phyloP scores from a whole-genome alignment of 2,113 vertebrate species.

The Cynopterus brachyotis region DNA sequence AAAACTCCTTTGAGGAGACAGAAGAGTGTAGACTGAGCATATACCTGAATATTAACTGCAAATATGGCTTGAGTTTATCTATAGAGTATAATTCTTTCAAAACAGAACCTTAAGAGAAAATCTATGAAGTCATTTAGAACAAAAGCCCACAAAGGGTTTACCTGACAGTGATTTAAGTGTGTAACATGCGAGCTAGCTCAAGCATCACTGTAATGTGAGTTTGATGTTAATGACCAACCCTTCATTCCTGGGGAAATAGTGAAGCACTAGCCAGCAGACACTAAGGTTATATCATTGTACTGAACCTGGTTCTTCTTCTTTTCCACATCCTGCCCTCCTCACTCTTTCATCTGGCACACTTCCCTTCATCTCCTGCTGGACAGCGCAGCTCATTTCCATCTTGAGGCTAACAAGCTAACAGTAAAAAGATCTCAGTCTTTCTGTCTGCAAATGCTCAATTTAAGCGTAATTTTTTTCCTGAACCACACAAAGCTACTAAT shows the following conservation, averaged over 20 bases:
- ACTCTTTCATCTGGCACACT: background rate
- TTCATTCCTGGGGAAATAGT: background rate
- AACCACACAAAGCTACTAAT: background rate
- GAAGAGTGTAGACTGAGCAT: background rate
- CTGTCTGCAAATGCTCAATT: background rate
- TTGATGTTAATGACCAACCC: background rate
- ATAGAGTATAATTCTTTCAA: background rate
- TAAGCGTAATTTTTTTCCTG: background rate
- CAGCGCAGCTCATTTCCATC: background rate
- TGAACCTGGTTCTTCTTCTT: background rate
- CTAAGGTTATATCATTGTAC: background rate
- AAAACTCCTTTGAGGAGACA: slow-evolving; percentile 34
- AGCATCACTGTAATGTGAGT: background rate
- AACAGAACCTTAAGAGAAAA: background rate
- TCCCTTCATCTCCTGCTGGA: background rate
- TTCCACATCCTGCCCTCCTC: background rate
- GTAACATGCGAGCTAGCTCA: background rate
- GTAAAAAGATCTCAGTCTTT: background rate
- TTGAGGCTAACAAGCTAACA: background rate
- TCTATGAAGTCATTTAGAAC: background rate
- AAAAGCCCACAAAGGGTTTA: background rate
- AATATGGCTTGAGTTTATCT: background rate
- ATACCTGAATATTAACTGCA: background rate
- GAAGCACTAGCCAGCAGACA: background rate
- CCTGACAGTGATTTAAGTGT: background rate